Evolutionary conservation across 2,797 vertebrate species (phyloP).

Genomic region (Xyrichtys novacula): DNA sequence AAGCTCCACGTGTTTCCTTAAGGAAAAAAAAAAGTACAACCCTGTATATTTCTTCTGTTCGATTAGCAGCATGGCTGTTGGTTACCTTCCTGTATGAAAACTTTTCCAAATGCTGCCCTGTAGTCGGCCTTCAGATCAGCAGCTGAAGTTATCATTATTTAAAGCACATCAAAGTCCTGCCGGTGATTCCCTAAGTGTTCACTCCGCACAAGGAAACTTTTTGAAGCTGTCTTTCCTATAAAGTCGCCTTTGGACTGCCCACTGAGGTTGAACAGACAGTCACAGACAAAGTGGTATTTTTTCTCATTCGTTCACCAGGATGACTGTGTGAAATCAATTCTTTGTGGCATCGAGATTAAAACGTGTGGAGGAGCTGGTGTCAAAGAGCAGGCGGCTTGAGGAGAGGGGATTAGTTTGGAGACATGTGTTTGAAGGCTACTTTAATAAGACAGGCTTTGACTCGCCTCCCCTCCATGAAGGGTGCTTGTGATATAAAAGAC

Average conservation of each 20-base stretch:
- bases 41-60: not conserved
- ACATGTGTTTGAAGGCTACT: constrained; percentile 70
- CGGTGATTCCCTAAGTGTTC: constrained; percentile 26
- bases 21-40: not conserved
- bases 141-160: constrained; percentile 25
- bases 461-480: constrained; percentile 48
- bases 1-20: constrained; percentile 30
- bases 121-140: constrained; percentile 7
- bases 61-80: not conserved
- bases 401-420: constrained; percentile 69
- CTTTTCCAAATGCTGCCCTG: constrained; percentile 42
- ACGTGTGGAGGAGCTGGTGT: constrained; percentile 53
- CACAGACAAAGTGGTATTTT: constrained; percentile 41
- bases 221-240: constrained; percentile 32
- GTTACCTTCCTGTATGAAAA: constrained; percentile 25
- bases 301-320: constrained; percentile 42
- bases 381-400: constrained; percentile 62
- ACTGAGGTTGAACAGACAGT: constrained; percentile 33
- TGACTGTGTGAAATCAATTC: constrained; percentile 60
- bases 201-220: constrained; percentile 29
- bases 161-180: constrained; percentile 43
- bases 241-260: constrained; percentile 44
- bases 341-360: constrained; percentile 62
- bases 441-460: constrained; percentile 59
- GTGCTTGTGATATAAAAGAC: constrained; percentile 52